Percentiles rank a stretch among this genome's conserved stretches.
phyloP scores from a whole-genome alignment of 2,888 invertebrate genomes.

The Plebejus argus region DNA sequence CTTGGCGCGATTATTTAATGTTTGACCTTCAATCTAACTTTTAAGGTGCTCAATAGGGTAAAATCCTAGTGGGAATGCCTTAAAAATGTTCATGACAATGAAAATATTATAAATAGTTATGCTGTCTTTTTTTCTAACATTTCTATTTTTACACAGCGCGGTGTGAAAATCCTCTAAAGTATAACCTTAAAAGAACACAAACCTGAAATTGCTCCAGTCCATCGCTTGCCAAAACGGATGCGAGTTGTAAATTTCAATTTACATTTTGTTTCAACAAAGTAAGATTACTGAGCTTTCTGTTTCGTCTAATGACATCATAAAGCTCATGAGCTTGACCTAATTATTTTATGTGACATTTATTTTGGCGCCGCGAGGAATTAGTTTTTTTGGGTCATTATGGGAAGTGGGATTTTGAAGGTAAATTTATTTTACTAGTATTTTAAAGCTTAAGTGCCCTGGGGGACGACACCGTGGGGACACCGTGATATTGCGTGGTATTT shows the following conservation, averaged over 20 bases:
- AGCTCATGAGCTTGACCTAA: conserved; percentile 18
- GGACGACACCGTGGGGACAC: neutral
- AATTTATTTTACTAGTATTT: neutral
- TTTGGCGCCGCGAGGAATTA: neutral
- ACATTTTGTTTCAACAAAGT: conserved; percentile 21
- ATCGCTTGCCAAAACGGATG: conserved; percentile 20
- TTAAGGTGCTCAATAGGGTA: too few relatives aligned
- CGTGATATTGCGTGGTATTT: neutral
- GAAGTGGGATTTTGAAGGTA: neutral
- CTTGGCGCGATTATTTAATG: too few relatives aligned
- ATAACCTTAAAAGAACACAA: neutral
- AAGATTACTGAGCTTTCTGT: conserved; percentile 20
- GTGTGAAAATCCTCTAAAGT: neutral
- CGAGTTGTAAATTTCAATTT: conserved; percentile 14
- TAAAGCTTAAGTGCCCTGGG: neutral
- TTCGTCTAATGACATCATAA: neutral
- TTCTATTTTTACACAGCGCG: neutral
- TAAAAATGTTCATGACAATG: too few relatives aligned
- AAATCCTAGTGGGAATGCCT: too few relatives aligned
- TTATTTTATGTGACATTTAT: conserved; percentile 15
- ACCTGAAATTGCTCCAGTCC: neutral
- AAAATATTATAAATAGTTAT: too few relatives aligned
- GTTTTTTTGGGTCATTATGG: neutral
- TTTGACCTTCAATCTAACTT: neutral
- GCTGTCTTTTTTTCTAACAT: neutral